A percentile compares a stretch with the other conserved stretches of the same genome.
Evolutionary conservation across 2,797 vertebrate genomes (phyloP).

Genomic region (Spheniscus humboldti): DNA sequence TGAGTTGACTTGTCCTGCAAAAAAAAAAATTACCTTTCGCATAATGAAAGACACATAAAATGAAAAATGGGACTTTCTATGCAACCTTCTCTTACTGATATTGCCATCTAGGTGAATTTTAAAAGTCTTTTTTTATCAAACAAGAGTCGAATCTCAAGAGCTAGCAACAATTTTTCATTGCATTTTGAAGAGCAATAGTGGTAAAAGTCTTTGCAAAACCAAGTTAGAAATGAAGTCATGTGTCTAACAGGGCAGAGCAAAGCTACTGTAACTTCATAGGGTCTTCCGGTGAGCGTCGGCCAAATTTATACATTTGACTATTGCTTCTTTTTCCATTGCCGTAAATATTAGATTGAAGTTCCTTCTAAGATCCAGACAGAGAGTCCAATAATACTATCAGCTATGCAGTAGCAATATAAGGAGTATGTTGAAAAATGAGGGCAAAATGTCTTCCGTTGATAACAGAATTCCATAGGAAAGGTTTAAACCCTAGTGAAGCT

Average conservation of each 20-base stretch:
- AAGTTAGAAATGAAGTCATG: neutral
- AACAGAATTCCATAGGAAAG: neutral
- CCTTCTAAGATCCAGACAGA: neutral
- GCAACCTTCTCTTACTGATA: neutral
- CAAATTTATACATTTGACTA: neutral
- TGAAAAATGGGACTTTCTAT: neutral
- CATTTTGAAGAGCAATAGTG: neutral
- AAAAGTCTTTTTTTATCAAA: neutral
- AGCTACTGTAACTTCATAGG: neutral
- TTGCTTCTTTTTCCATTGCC: neutral
- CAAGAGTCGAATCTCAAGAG: neutral
- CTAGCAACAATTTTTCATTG: neutral
- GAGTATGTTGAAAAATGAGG: neutral
- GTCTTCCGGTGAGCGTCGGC: accelerated
- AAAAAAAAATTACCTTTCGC: neutral
- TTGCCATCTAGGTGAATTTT: neutral
- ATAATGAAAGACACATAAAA: neutral
- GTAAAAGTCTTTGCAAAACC: neutral
- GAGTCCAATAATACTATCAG: neutral
- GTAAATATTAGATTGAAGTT: neutral
- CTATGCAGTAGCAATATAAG: neutral
- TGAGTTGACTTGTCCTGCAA: neutral
- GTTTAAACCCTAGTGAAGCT: neutral
- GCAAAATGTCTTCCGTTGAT: neutral
- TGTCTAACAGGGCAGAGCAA: neutral